Base-by-base conservation (phyloP, 92 coral and sea anemone genomes). In the Paramuricea clavata region DNA sequence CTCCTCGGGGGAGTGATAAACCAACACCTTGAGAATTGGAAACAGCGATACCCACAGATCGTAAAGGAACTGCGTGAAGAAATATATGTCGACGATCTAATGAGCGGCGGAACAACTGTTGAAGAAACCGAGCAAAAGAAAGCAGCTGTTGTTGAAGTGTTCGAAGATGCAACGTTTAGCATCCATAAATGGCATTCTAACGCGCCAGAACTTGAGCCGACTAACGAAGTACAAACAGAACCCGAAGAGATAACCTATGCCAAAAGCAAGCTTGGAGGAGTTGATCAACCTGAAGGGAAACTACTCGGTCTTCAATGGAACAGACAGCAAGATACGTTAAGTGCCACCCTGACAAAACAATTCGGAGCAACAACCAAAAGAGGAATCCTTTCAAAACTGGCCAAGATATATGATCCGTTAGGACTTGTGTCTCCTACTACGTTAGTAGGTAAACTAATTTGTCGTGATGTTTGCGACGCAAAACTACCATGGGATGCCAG, bases 321-420 rank as follows among this genome's bases (percentile, higher is more conserved):
- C 30, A 73, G 72, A 81, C 19, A 72, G 31, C 23, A 26, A 4
- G 87, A 84, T 27, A 52, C 88, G n/a, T 19, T 84, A 11, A 43
- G 26, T 22, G 43, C 59, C 21, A 74, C 50, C 43, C 27, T 72
- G 32, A 60, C 73, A 11, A 12, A 60, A 6, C 31, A 28, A 15
- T 6, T 3, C 10, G 70, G 47, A 0, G 35, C 23, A 17, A 12
- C 27, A 44, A 75, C 83, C 10, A 85, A 75, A 33, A 65, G 83
- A 17, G 89, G 47, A 0, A 26, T 85, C 12, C 54, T 85, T 19
- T 50, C 74, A 13, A 75, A 69, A 34, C 22, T 85, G 16, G 76
- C 89, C 11, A 74, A 75, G 76, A 56, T 85, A 19, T 85, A 74
- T 43, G 89, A 85, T 31, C 89, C 89, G 17, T 65, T 85, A 17